phyloP scores from a whole-genome alignment of 1,140 invertebrate species.

The Caerostris darwini region DNA sequence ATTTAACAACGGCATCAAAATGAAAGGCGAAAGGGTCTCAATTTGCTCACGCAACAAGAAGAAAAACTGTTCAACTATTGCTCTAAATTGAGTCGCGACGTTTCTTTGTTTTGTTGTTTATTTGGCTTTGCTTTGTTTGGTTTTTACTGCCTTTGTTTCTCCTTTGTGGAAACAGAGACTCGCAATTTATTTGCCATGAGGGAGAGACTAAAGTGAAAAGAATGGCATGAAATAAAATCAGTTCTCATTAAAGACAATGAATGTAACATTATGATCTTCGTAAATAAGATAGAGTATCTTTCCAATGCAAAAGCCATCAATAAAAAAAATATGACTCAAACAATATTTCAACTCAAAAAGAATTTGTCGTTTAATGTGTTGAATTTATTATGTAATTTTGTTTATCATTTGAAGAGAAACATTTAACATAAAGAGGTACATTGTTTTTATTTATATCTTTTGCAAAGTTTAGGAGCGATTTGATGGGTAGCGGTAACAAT shows the following conservation, averaged over 20 bases:
- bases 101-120: neutral
- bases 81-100: neutral
- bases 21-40: slow-evolving; percentile 7
- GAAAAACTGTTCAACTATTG: neutral
- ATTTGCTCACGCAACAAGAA: slow-evolving; percentile 16
- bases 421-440: too few species aligned
- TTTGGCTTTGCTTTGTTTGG: too few species aligned
- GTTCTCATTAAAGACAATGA: neutral
- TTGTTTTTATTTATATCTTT: too few species aligned
- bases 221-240: neutral
- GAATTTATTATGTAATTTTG: too few species aligned
- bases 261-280: neutral
- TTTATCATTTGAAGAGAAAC: too few species aligned
- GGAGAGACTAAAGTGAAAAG: neutral
- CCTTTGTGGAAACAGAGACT: neutral
- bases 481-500: too few species aligned
- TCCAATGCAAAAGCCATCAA: neutral
- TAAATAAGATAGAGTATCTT: neutral
- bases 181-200: neutral
- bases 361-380: too few species aligned
- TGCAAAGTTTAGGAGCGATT: too few species aligned
- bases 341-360: too few species aligned
- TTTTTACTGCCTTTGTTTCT: neutral
- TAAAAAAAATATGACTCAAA: too few species aligned
- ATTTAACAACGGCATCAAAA: slow-evolving; percentile 29